Conservation (phyloP, 2,888 invertebrate species). For the Orthonevra nobilis region DNA sequence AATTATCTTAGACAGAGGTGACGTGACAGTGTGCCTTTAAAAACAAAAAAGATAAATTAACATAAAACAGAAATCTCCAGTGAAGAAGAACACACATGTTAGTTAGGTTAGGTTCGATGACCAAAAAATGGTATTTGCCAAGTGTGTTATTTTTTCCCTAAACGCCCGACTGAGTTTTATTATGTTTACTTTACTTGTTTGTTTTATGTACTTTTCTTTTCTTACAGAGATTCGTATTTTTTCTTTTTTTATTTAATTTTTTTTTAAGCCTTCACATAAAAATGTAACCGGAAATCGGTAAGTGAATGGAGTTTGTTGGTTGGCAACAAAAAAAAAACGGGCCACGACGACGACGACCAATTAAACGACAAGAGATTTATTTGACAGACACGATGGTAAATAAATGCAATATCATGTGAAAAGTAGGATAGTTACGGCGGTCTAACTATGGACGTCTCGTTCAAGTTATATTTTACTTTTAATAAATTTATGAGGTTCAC, state of each 20-base stretch:
- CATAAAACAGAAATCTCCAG: constrained; percentile 6
- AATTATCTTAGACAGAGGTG: no score
- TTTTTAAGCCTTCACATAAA: no score
- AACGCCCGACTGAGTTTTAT: background rate
- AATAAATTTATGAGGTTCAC: background rate
- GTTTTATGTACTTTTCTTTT: background rate
- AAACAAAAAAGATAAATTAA: constrained; percentile 6
- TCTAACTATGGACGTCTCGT: no score
- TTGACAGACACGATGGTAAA: constrained; percentile 22
- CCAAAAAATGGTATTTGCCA: constrained; percentile 34
- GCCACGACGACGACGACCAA: background rate
- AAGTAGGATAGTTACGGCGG: background rate
- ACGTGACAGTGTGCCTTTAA: no score
- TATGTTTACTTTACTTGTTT: background rate
- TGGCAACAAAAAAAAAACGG: constrained; percentile 12
- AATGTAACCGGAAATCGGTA: constrained; percentile 31
- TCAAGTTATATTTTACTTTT: background rate
- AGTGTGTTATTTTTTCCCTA: constrained; percentile 11
- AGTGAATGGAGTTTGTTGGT: constrained; percentile 26
- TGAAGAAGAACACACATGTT: background rate
- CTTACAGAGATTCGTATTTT: constrained; percentile 11
- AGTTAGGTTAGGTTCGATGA: constrained; percentile 48
- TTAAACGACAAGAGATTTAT: constrained; percentile 15
- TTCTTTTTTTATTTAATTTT: no score
- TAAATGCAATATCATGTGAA: constrained; percentile 14